Base-by-base conservation (phyloP, 1,140 invertebrate species). In the Aphelenchoides avenae region DNA sequence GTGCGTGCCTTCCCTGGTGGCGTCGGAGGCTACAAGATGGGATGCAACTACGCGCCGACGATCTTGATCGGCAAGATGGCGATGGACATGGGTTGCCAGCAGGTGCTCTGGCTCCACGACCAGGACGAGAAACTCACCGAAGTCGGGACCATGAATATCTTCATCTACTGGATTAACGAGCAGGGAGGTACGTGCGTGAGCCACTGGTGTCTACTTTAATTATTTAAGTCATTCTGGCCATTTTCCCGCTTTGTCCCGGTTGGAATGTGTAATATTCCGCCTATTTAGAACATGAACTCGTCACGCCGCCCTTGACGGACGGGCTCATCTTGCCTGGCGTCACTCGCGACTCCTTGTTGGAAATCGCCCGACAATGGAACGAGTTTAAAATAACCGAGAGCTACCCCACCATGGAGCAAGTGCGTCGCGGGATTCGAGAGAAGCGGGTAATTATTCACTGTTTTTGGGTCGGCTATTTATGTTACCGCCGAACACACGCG, bases 81-180 rank as follows among this genome's bases (percentile, higher is more conserved):
- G 0, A 80, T 81, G 4, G 82, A 84, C 52, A 80, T 84, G 68
- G 89, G 89, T 3, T 85, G 89, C 49, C 91, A 98, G 68, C 94
- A 98, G 82, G 91, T 96, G 2, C 78, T 99, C 5, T 99, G 95
- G 95, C 80, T 99, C 4, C 96, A 87, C 79, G 94, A 93, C 6
- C 85, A 90, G 3, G 86, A 99, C 74, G 85, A 94, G 76, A 84
- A 93, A 76, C 70, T 99, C 1, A 98, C 95, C 0, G 95, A 99
- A 84, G 91, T 90, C 41, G 95, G 95, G 36, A 91, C 93, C 6
- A 99, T 99, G 95, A 99, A 99, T 73, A 85, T 99, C 42, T 96
- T 98, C 75, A 83, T 93, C 64, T 85, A 88, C 71, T 87, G 86
- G 76, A 83, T 86, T 52, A 90, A 96, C 76, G 85, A 90, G 49